These are phyloP conservation scores for Eonycteris spelaea DNA, from an alignment of 2,113 vertebrate species.

Conservation along the genomic window DNA sequence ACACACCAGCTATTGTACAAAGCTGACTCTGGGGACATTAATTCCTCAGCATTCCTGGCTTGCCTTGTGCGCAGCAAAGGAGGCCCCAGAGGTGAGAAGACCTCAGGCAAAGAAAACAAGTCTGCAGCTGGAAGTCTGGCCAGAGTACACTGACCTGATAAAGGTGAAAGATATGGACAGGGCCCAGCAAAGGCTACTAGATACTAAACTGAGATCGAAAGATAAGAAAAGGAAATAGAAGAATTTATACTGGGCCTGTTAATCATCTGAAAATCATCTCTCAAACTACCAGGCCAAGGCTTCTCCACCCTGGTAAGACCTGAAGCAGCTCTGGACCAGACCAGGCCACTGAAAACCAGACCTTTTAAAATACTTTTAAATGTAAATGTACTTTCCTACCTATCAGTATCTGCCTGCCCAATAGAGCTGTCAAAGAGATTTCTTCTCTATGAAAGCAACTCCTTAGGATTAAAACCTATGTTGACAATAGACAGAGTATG, in stretches of 20 bases:
- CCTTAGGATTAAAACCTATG: not conserved
- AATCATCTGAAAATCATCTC: constrained; percentile 14
- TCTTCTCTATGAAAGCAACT: not conserved
- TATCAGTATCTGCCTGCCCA: not conserved
- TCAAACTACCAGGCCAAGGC: not conserved
- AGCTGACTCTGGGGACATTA: not conserved
- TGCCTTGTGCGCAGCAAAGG: not conserved
- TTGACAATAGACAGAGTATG: not conserved
- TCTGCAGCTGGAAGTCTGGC: not conserved
- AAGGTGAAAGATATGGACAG: not conserved
- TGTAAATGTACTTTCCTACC: not conserved
- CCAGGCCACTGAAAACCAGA: not conserved
- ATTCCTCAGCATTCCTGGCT: not conserved
- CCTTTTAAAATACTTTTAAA: not conserved
- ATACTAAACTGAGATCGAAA: not conserved
- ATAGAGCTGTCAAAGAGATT: not conserved
- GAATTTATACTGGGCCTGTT: not conserved
- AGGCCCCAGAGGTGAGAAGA: not conserved
- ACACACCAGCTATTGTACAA: not conserved
- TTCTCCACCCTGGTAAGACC: not conserved
- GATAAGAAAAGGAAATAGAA: constrained; percentile 9
- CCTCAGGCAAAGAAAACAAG: not conserved
- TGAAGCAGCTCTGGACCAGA: not conserved
- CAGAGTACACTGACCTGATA: not conserved
- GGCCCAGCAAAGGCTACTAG: not conserved